Evolutionary conservation across 2,888 invertebrate genomes (phyloP), one percentile per base, ranked within the genome.

Genomic region (Drosophila atripex): DNA sequence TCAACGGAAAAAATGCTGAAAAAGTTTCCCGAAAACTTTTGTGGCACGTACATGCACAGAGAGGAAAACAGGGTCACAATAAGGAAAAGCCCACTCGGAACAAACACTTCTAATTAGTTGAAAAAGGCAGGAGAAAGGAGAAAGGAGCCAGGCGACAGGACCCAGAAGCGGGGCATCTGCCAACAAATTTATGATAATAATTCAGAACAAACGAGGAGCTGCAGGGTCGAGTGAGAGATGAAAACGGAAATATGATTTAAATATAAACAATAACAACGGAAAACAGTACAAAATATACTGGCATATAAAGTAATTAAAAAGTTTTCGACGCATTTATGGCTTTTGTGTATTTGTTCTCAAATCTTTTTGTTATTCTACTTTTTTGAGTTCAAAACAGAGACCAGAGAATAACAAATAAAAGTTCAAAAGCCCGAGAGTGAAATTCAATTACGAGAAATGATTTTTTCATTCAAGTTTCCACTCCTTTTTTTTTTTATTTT

Each of bases 111-210:
- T 80, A 86, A 84, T 88, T 84, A 88, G 85, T 68, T 61, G 18
- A 16, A 18, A 41, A 51, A 46, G 30, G 30, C 28, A 30, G 38
- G 7, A 28, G 28, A 28, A 8, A 47, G 54, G 56, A 54, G 41
- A 56, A 50, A 38, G 25, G 54, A 46, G 25, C 25, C 28, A 30
- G 38, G 55, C 23, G 18, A 18, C 18, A 18, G 18, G 18, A 2
- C 18, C 18, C 18, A 18, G 18, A 18, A 21, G 8, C 45, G 56
- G 50, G 65, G 30, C 51, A 41, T 51, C 49, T 61, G 72, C 73
- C 78, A 88, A 88, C 73, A 82, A 88, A 88, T 88, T 86, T 85
- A 88, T 88, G 75, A 85, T 85, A 88, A 85, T 85, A 85, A 85
- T 73, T 88, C 72, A 65, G 71, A 65, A 47, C 50, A 75, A 53